Base-by-base conservation (phyloP, 2,113 vertebrate species). In the Eclectus roratus region DNA sequence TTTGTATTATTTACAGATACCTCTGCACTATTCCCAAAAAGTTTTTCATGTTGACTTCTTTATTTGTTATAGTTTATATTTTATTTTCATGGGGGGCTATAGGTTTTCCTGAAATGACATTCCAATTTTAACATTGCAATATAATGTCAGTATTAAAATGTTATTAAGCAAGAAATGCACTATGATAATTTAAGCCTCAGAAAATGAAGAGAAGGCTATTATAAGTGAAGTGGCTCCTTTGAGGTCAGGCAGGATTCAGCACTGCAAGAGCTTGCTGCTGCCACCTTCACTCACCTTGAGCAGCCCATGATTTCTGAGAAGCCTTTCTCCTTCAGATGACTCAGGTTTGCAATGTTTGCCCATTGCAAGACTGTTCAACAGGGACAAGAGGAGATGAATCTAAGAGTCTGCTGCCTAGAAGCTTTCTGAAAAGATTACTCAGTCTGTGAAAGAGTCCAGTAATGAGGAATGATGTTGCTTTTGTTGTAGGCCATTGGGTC, bases 381-480 rank as follows among this genome's bases (percentile, higher is more conserved):
- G 56, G 58, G 56, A 93, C 61, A 72, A 69, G 37, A 24, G 44
- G 49, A 88, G 82, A 56, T 44, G 39, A 79, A 84, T 50, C 50
- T 79, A n/a, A 80, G 39, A 65, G 44, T 60, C 31, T 2, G 4
- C 85, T 71, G 35, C 91, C 81, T 80, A 83, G 76, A 73, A 93
- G 79, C 53, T 91, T 89, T 85, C 81, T 89, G 81, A 76, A 93
- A 86, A 91, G 73, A 91, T 85, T 85, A 82, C 81, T 96, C 87
- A 61, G 66, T 69, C 61, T 1, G 0, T 72, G 78, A 94, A 89
- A 65, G 66, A 88, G 52, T 61, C 44, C 25, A 56, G 41, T 91
- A 91, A 91, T 94, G 63, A 92, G 81, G 88, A 93, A 88, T 37
- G 13, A 17, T 71, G 81, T 88, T 90, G 76, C 71, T 90, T 96